Conservation (phyloP, 2,113 vertebrate species). For the Montifringilla adamsi region DNA sequence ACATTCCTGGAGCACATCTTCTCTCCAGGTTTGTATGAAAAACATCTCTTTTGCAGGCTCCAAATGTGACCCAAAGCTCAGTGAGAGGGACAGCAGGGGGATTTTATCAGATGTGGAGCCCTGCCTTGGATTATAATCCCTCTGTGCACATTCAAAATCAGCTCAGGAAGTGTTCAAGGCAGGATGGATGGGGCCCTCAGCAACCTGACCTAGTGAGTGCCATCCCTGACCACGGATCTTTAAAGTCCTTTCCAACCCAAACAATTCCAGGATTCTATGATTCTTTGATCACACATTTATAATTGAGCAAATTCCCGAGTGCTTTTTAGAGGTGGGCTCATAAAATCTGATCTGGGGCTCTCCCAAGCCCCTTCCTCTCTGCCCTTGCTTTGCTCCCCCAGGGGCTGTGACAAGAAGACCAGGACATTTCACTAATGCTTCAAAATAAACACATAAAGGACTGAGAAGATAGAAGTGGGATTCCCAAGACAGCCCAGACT, state of each 20-base stretch:
- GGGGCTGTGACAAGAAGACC: background rate
- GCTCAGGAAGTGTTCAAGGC: background rate
- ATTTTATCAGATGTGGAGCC: background rate
- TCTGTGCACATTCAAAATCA: rapidly evolving
- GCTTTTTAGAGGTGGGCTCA: background rate
- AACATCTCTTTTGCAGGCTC: background rate
- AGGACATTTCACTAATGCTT: background rate
- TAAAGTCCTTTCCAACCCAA: background rate
- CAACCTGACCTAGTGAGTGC: background rate
- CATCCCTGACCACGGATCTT: background rate
- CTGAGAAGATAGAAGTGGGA: background rate
- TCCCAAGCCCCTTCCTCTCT: background rate
- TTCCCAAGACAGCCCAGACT: background rate
- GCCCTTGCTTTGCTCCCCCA: rapidly evolving
- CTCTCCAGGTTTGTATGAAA: background rate
- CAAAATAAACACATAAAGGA: background rate
- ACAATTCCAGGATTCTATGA: background rate
- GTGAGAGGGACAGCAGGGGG: background rate
- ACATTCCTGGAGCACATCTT: rapidly evolving
- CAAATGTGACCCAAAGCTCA: background rate
- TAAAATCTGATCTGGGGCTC: background rate
- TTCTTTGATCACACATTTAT: background rate
- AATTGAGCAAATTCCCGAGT: background rate
- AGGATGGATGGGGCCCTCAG: background rate
- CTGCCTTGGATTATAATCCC: background rate